Evolutionary conservation across 2,888 invertebrate genomes (phyloP).

Genomic region (Eilema sororculum): DNA sequence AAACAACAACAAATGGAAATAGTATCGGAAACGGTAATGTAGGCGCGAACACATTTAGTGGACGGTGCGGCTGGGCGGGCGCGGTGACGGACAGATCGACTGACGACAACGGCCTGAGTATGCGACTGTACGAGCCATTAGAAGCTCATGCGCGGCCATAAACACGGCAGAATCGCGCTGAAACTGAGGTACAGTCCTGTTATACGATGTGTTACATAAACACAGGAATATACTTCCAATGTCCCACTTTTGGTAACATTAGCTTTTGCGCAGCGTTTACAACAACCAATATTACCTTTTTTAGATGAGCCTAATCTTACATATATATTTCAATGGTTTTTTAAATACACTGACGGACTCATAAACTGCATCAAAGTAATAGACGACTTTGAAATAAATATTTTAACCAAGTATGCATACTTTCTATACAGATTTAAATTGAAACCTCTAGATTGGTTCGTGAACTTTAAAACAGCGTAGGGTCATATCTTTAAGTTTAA

Average conservation of each 20-base stretch:
- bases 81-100: slow-evolving; percentile 74
- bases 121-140: slow-evolving; percentile 29
- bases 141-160: slow-evolving; percentile 24
- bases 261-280: neutral
- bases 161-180: slow-evolving; percentile 32
- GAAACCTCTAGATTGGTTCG: no score
- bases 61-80: slow-evolving; percentile 48
- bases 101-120: slow-evolving; percentile 61
- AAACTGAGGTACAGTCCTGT: slow-evolving; percentile 8
- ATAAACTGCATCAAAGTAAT: no score
- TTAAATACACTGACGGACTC: no score
- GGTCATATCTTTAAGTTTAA: no score
- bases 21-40: slow-evolving; percentile 79
- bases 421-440: no score
- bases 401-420: no score
- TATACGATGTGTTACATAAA: neutral
- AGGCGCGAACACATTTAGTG: slow-evolving; percentile 77
- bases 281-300: no score
- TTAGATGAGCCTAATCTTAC: no score
- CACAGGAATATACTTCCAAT: neutral
- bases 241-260: neutral
- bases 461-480: no score
- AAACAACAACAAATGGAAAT: slow-evolving; percentile 74
- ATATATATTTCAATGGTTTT: no score
- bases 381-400: no score